Base-by-base conservation (phyloP, 2,888 invertebrate species). In the Agrochola lota region DNA sequence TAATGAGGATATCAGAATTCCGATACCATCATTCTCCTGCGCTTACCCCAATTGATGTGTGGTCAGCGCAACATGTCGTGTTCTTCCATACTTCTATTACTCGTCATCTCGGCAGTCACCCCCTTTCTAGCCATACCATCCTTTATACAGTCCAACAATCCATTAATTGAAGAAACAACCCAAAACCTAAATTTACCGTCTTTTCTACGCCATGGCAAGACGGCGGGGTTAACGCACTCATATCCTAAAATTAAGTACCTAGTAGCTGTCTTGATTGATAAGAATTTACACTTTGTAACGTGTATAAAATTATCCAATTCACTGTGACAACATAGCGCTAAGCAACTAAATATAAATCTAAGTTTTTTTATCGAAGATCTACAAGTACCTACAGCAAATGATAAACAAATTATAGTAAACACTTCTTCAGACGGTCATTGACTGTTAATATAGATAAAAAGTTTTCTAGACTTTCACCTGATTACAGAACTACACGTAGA, bases 371-470 rank as follows among this genome's bases (percentile, higher is more conserved):
- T 74, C 74, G 15, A 23, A 40, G 11, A 68, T 78, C 62, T 68
- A 66, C 71, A 84, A 71, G 84, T 83, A 78, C 83, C 30, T 78
- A 84, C 63, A 59, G 8, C 9, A 46, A 69, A 71, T 49, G 84
- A 81, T 84, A 81, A 81, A 79, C 66, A 81, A 85, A 85, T 85
- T 71, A 67, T 60, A 57, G 74, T 83, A 82, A 71, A 81, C 71
- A 81, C 30, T 60, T 57, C 68, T 40, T 20, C 81, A 85, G 64
- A 78, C 71, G 83, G 84, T 85, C 86, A 74, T 78, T 83, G 83
- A 83, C 83, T 71, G 57, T 57, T 71, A 64, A 66, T n/a, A 70
- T 59, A 40, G 69, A 77, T 72, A 84, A 59, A 62, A 49, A 15
- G 0, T 46, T 69, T 71, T 78, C 59, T 59, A 63, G 79, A 78